These are phyloP conservation scores for Heliopora coerulea DNA, from an alignment of 92 coral and sea anemone species.

Conservation along the genomic window DNA sequence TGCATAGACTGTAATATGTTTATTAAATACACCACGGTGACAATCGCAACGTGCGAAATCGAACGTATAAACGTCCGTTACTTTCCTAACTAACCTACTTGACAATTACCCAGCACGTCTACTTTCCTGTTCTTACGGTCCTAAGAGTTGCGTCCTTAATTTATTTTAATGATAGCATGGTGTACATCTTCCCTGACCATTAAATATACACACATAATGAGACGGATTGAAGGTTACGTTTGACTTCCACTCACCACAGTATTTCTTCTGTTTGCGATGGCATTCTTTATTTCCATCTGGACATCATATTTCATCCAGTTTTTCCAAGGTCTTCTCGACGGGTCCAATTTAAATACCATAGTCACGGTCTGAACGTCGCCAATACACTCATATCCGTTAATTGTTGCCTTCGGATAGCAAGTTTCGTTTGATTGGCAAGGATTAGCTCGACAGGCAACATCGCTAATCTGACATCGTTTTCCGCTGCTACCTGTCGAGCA, in stretches of 20 bases:
- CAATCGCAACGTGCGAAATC: too few relatives aligned
- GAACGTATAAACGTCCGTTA: too few relatives aligned
- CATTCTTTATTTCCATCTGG: conserved; percentile 62
- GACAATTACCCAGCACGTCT: too few relatives aligned
- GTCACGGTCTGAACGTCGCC: conserved; percentile 36
- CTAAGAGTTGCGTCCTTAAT: too few relatives aligned
- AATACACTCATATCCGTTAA: conserved; percentile 58
- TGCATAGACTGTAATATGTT: too few relatives aligned
- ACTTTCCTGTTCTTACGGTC: too few relatives aligned
- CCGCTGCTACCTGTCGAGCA: conserved; percentile 62
- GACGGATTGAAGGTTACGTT: too few relatives aligned
- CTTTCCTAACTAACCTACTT: too few relatives aligned
- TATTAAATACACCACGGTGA: too few relatives aligned
- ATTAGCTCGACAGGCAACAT: conserved; percentile 47
- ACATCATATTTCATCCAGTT: conserved; percentile 52
- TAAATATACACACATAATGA: too few relatives aligned
- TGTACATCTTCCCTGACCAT: too few relatives aligned
- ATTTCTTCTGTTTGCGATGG: conserved; percentile 33
- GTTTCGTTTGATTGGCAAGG: conserved; percentile 50
- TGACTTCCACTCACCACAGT: conserved; percentile 8
- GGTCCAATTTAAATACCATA: conserved; percentile 43
- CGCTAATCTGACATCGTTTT: conserved; percentile 59
- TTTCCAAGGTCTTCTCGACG: conserved; percentile 26
- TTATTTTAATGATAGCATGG: too few relatives aligned
- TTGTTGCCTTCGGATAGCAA: conserved; percentile 60